phyloP scores from a whole-genome alignment of 2,888 invertebrate species.

The Gonocerus acuteangulatus region DNA sequence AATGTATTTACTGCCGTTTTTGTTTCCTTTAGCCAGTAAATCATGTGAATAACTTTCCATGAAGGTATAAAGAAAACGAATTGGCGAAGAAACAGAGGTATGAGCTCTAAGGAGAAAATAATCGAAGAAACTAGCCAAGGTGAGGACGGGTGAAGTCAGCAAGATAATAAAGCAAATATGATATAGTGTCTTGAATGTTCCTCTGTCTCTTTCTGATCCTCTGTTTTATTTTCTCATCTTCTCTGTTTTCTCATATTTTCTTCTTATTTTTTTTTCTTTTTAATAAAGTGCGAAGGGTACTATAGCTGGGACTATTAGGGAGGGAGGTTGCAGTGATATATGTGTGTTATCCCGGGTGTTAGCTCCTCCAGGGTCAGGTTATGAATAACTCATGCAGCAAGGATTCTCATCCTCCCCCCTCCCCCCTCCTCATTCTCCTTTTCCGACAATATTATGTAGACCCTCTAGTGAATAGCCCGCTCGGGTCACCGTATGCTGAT shows the following conservation, averaged over 20 bases:
- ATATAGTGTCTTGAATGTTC: slow-evolving; percentile 4
- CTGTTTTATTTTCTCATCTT: neutral
- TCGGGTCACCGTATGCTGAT: slow-evolving; percentile 24
- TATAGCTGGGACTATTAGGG: slow-evolving; percentile 15
- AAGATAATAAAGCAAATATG: slow-evolving; percentile 19
- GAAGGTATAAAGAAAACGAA: no score
- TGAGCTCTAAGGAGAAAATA: no score
- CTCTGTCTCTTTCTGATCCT: neutral
- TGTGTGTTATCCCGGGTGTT: slow-evolving; percentile 25
- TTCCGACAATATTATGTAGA: slow-evolving; percentile 20
- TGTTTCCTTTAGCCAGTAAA: no score
- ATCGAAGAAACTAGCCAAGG: slow-evolving; percentile 1
- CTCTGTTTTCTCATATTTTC: neutral
- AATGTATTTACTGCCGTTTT: no score
- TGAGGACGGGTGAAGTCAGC: slow-evolving; percentile 7
- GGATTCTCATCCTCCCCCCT: neutral
- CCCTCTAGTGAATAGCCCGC: neutral
- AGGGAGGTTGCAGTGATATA: slow-evolving; percentile 22
- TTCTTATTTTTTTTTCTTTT: neutral
- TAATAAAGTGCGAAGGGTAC: slow-evolving; percentile 14
- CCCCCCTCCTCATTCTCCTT: neutral
- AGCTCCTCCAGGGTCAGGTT: slow-evolving; percentile 20
- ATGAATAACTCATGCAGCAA: slow-evolving; percentile 20
- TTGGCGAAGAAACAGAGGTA: no score
- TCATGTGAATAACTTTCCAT: no score